Evolutionary conservation across 30 jellyfish, hydroid and myxozoan species (phyloP).

Genomic region (Calvadosia cruxmelitensis): DNA sequence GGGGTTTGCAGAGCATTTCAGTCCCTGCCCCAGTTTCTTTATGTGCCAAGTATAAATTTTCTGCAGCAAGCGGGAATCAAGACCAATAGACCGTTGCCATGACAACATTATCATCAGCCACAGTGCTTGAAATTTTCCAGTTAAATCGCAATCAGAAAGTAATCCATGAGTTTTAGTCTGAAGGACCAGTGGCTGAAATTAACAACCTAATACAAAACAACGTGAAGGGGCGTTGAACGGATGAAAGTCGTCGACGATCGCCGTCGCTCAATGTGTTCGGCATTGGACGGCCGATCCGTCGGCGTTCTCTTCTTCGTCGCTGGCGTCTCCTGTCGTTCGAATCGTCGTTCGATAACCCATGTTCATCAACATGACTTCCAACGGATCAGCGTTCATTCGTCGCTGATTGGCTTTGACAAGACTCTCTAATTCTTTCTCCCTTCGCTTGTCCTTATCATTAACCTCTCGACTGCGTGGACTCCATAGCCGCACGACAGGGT

Average conservation of each 20-base stretch:
- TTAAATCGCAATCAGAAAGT: no score
- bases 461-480: conserved; percentile 54
- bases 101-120: no score
- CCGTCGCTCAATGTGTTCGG: conserved; percentile 18
- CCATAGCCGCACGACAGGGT: conserved; percentile 95
- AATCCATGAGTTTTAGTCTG: no score
- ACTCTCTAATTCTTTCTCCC: conserved; percentile 54
- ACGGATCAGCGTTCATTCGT: conserved; percentile 94
- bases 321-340: conserved; percentile 27
- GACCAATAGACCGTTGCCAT: no score
- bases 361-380: conserved; percentile 90
- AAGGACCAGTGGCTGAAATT: no score
- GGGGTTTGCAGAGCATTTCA: no score
- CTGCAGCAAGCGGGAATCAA: no score
- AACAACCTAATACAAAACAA: no score
- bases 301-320: conserved; percentile 52
- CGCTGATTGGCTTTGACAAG: conserved; percentile 86
- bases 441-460: conserved; percentile 29
- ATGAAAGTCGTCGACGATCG: background rate
- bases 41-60: no score
- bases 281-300: conserved; percentile 54
- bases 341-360: conserved; percentile 63
- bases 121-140: no score
- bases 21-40: no score
- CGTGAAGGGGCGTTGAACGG: no score